Base-by-base conservation (phyloP, 2,797 vertebrate genomes). In the Halcyon leucocephala region DNA sequence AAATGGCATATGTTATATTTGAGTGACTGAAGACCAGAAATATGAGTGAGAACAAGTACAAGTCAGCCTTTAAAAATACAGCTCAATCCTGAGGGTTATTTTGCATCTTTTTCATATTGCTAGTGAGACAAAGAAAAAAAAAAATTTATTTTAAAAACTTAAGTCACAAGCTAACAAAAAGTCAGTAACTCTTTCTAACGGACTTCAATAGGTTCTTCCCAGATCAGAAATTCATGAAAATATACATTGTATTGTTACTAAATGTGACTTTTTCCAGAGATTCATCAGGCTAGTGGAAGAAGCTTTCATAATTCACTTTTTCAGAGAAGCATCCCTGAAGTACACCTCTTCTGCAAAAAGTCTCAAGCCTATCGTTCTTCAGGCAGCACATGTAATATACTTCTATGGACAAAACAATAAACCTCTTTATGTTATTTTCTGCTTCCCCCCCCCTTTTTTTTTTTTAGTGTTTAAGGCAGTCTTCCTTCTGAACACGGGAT, bases 1-100 rank as follows among this genome's bases (percentile, higher is more conserved):
- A 95, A 93, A 86, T 65, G 65, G 76, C 87, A 96, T 87, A 90
- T 83, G 73, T 84, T 95, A n/a, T 66, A 69, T 80, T 90, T 66
- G 70, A 94, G 41, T 90, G 79, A 92, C 42, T 90, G 82, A 91
- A 94, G 61, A 89, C 54, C 69, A 86, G 91, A 96, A 90, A 44
- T 70, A 83, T 12, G 42, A 90, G 31, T 28, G 39, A 95, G 29
- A 86, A 33, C 52, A 86, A 93, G 64, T 25, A 92, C 31, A 92
- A 85, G 14, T 72, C 58, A 79, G 39, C n/a, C 49, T 82, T 51
- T 72, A 84, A 90, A 70, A 74, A 26, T 48, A 67, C 21, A 69
- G n/a, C 33, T 85, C 64, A 89, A 64, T 49, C 17, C 26, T 92
- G 78, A 76, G 25, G 42, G 46, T 65, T 81, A 83, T 86, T 81